A percentile compares a stretch with the other conserved stretches of the same genome.
These are phyloP conservation scores for Protomyctophum bolini DNA, from an alignment of 2,113 vertebrate species.

Conservation along the genomic window DNA sequence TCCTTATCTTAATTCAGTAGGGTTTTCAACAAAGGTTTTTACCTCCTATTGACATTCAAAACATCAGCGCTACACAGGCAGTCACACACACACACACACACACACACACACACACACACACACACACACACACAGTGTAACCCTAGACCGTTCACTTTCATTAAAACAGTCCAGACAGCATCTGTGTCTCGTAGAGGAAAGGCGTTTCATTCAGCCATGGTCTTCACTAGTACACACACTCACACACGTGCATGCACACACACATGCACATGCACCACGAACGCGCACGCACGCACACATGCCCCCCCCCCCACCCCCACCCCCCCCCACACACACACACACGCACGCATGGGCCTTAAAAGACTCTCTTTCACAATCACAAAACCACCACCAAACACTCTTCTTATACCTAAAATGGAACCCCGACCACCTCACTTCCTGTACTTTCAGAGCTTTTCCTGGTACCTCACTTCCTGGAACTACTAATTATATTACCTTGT, in stretches of 20 bases:
- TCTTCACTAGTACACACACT: constrained; percentile 20
- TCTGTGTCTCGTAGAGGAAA: constrained; percentile 62
- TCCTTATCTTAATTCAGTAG: constrained; percentile 78
- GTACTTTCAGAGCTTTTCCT: constrained; percentile 28
- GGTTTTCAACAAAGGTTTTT: constrained; percentile 74
- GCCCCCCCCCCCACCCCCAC: too few species aligned
- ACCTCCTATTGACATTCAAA: constrained; percentile 79
- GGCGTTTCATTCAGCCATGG: constrained; percentile 66
- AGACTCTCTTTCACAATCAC: too few species aligned
- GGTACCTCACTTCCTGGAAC: too few species aligned
- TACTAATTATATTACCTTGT: too few species aligned
- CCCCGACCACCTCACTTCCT: too few species aligned
- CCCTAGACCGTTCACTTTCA: constrained; percentile 71
- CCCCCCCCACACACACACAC: constrained; percentile 13
- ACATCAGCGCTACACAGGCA: constrained; percentile 60
- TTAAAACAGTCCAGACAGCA: constrained; percentile 69
- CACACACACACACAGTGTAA: constrained; percentile 67
- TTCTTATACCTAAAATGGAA: too few species aligned
- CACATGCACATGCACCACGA: constrained; percentile 21
- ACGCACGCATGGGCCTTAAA: background rate
- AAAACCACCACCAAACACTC: too few species aligned
- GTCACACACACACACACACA: constrained; percentile 23
- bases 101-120: constrained; percentile 25
- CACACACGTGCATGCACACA: background rate
- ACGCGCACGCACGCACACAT: constrained; percentile 6